These are phyloP conservation scores for Pleuronectes platessa DNA, from an alignment of 2,113 vertebrate species.

Conservation along the genomic window DNA sequence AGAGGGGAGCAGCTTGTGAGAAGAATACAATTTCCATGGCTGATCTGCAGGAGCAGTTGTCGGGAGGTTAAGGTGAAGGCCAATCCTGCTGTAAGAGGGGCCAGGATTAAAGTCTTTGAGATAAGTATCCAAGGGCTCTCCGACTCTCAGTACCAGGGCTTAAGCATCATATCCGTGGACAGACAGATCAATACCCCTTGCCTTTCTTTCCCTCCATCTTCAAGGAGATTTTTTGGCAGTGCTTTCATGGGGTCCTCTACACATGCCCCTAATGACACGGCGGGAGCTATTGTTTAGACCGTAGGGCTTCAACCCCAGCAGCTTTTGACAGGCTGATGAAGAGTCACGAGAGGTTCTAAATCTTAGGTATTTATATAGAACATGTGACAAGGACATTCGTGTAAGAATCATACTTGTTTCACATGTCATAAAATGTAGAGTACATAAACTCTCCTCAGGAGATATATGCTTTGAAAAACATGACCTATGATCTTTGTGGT, in stretches of 20 bases:
- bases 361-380: slow-evolving; percentile 49
- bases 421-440: slow-evolving; percentile 35
- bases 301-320: slow-evolving; percentile 73
- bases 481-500: background rate
- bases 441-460: slow-evolving; percentile 18
- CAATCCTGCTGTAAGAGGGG: slow-evolving; percentile 85
- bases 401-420: slow-evolving; percentile 36
- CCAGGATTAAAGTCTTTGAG: slow-evolving; percentile 92
- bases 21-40: slow-evolving; percentile 81
- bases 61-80: slow-evolving; percentile 85
- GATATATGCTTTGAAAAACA: slow-evolving; percentile 6
- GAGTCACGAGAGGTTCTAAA: slow-evolving; percentile 40
- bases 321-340: slow-evolving; percentile 51
- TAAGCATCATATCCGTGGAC: slow-evolving; percentile 97
- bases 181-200: slow-evolving; percentile 96
- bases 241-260: slow-evolving; percentile 89
- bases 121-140: slow-evolving; percentile 90
- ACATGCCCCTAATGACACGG: slow-evolving; percentile 87
- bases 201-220: slow-evolving; percentile 92
- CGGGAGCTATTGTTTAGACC: slow-evolving; percentile 87
- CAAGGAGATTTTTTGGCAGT: slow-evolving; percentile 91
- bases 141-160: slow-evolving; percentile 90
- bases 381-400: slow-evolving; percentile 29
- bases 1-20: slow-evolving; percentile 68
- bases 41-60: slow-evolving; percentile 88